These are phyloP conservation scores for Brachypterus glaber DNA, from an alignment of 2,888 invertebrate species.

Conservation along the genomic window DNA sequence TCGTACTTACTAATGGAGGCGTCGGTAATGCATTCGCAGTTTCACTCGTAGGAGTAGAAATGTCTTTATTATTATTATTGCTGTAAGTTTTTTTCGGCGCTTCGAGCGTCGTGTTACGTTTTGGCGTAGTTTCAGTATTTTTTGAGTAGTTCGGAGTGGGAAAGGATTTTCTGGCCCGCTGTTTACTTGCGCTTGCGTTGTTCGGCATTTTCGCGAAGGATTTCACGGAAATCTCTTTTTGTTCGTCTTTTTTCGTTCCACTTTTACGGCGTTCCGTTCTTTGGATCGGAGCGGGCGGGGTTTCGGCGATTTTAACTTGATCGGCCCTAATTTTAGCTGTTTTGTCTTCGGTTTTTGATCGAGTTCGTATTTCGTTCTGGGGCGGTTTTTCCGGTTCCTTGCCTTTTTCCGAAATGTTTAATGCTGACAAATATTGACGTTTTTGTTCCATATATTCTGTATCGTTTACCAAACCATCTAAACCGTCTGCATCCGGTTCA, in stretches of 20 bases:
- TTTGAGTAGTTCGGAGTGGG: slow-evolving; percentile 25
- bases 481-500: slow-evolving; percentile 32
- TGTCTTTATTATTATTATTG: no score
- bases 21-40: no score
- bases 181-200: slow-evolving; percentile 20
- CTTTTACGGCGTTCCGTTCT: no score
- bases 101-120: no score
- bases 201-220: slow-evolving; percentile 30
- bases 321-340: slow-evolving; percentile 17
- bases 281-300: slow-evolving; percentile 28
- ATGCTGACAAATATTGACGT: slow-evolving; percentile 33
- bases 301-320: slow-evolving; percentile 1
- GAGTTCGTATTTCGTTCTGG: slow-evolving; percentile 28
- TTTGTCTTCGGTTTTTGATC: slow-evolving; percentile 34
- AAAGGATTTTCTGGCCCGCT: slow-evolving; percentile 34
- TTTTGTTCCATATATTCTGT: slow-evolving; percentile 30
- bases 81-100: no score
- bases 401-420: slow-evolving; percentile 34
- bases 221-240: slow-evolving; percentile 32
- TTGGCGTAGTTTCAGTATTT: no score
- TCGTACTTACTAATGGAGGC: no score
- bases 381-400: slow-evolving; percentile 23
- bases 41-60: no score
- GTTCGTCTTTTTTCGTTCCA: no score
- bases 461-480: slow-evolving; percentile 24